These are phyloP conservation scores for Heliangelus exortis DNA, from an alignment of 2,797 vertebrate genomes.

Conservation along the genomic window DNA sequence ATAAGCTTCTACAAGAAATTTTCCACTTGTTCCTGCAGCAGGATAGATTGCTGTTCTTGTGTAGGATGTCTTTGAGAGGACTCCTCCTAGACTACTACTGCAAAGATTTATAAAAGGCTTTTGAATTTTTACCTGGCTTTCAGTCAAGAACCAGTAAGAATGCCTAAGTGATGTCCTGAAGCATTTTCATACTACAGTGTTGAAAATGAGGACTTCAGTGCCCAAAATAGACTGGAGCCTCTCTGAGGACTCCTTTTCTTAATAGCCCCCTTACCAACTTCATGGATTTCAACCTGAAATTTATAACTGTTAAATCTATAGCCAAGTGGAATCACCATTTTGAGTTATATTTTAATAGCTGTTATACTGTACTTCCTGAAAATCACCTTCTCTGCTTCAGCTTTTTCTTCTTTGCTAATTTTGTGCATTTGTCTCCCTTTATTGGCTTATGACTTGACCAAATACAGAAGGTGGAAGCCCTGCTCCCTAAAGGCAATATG, in stretches of 20 bases:
- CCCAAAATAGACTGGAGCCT: not conserved
- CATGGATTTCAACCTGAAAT: not conserved
- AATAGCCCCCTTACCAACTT: not conserved
- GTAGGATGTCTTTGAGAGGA: not conserved
- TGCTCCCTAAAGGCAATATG: not conserved
- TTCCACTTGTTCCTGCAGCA: not conserved
- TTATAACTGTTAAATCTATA: not conserved
- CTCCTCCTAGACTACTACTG: not conserved
- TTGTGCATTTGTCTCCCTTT: not conserved
- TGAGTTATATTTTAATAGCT: not conserved
- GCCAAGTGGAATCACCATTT: not conserved
- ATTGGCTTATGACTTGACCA: not conserved
- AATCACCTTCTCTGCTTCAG: not conserved
- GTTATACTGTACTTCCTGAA: not conserved
- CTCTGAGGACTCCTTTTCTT: not conserved
- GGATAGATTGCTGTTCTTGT: not conserved
- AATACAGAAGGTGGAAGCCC: not conserved
- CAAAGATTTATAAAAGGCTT: not conserved
- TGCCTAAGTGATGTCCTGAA: not conserved
- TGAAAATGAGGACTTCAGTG: not conserved
- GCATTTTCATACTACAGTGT: not conserved
- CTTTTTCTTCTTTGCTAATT: not conserved
- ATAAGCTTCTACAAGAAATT: not conserved
- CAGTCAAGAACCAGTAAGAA: not conserved
- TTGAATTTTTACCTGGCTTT: not conserved